Evolutionary conservation across 2,888 invertebrate genomes (phyloP).

Genomic region (Digitonthophagus gazella): DNA sequence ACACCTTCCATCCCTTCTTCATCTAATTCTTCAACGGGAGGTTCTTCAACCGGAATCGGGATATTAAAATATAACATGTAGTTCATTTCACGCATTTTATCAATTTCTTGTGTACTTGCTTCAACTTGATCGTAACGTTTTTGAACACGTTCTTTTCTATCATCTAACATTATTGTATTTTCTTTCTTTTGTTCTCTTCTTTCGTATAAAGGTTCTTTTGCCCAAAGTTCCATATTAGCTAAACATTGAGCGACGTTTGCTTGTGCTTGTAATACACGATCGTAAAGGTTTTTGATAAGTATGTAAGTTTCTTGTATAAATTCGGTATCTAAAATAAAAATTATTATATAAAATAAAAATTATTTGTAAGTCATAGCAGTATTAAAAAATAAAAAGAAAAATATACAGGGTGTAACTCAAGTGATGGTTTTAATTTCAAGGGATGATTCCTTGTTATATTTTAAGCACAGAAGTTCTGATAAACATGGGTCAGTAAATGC

Average conservation of each 20-base stretch:
- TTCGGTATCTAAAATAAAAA: conserved; percentile 60
- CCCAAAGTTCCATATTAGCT: conserved; percentile 66
- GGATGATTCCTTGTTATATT: no score
- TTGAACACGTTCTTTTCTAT: conserved; percentile 56
- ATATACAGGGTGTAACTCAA: no score
- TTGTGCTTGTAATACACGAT: conserved; percentile 66
- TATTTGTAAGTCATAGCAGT: conserved; percentile 30
- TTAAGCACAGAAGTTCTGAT: no score
- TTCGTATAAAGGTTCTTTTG: conserved; percentile 69
- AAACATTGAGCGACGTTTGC: conserved; percentile 61
- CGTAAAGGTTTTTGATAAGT: conserved; percentile 69
- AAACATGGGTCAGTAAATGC: no score
- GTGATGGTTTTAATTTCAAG: no score
- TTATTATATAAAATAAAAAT: conserved; percentile 21
- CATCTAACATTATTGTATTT: conserved; percentile 56
- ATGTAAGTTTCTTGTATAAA: conserved; percentile 69
- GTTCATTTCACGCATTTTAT: conserved; percentile 61
- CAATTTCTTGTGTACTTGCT: conserved; percentile 58
- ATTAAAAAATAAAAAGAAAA: conserved; percentile 37
- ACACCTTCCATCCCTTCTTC: conserved; percentile 16
- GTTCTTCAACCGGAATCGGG: conserved; percentile 38
- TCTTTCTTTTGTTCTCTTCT: conserved; percentile 66
- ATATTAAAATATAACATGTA: conserved; percentile 69
- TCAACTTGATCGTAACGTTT: conserved; percentile 55
- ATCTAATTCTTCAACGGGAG: conserved; percentile 28